Percentiles rank a stretch among this genome's conserved stretches.
Evolutionary conservation across 2,113 vertebrate species (phyloP).

Genomic region (Talpa occidentalis): DNA sequence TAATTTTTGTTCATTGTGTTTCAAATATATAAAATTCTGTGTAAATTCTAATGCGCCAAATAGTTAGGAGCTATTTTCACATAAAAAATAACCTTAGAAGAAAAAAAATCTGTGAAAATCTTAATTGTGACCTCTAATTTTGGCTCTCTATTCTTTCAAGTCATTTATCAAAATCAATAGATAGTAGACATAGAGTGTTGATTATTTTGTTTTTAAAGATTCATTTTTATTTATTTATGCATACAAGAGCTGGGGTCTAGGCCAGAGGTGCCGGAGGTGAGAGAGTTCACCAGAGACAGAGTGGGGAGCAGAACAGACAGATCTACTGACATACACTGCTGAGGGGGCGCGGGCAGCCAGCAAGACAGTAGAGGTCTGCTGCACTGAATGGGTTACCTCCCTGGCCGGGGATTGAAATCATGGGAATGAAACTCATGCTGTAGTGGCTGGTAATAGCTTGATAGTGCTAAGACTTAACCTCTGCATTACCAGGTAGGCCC

Average conservation of each 20-base stretch:
- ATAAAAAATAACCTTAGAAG: not conserved
- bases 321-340: no score
- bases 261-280: no score
- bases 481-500: no score
- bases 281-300: no score
- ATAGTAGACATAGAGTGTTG: not conserved
- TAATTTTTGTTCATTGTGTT: not conserved
- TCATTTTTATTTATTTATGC: not conserved
- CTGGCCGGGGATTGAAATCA: no score
- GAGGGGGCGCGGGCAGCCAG: no score
- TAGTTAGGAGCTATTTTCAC: constrained; percentile 14
- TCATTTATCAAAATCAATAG: not conserved
- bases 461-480: no score
- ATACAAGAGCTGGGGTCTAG: not conserved
- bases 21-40: not conserved
- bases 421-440: no score
- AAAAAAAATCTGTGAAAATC: not conserved
- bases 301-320: no score
- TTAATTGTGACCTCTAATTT: not conserved
- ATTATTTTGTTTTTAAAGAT: not conserved
- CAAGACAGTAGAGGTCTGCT: no score
- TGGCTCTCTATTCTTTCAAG: constrained; percentile 26
- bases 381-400: no score
- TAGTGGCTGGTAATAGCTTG: no score
- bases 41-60: not conserved